These are phyloP conservation scores for Dermatophagoides farinae DNA, from an alignment of 1,140 invertebrate genomes.

Conservation along the genomic window DNA sequence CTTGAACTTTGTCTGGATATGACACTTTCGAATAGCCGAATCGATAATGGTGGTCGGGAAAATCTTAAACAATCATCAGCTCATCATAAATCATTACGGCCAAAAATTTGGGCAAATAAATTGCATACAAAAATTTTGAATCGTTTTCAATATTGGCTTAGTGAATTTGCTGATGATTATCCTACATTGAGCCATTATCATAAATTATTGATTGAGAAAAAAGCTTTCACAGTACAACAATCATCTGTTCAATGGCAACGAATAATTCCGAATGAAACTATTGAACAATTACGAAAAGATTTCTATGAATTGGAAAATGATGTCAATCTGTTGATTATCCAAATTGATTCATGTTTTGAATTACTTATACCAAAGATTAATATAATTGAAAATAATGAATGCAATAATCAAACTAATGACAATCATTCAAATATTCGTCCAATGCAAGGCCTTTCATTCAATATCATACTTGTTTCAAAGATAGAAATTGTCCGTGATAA, in stretches of 20 bases:
- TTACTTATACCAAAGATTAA: slow-evolving; percentile 24
- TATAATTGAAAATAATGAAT: slow-evolving; percentile 15
- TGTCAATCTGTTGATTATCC: slow-evolving; percentile 18
- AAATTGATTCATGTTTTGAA: slow-evolving; percentile 27
- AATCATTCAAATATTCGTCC: neutral
- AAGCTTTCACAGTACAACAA: no score
- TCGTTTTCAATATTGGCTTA: slow-evolving; percentile 32
- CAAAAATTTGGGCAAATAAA: slow-evolving; percentile 27
- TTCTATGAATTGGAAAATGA: slow-evolving; percentile 14
- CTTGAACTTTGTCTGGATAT: slow-evolving; percentile 29
- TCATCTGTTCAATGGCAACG: no score
- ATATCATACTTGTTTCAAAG: slow-evolving; percentile 5
- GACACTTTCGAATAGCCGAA: slow-evolving; percentile 15
- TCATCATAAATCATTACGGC: slow-evolving; percentile 17
- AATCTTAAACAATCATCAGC: neutral
- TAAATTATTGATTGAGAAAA: slow-evolving; percentile 12
- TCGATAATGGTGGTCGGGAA: neutral
- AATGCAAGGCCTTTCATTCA: slow-evolving; percentile 4
- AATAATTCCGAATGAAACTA: slow-evolving; percentile 24
- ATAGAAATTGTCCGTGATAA: neutral
- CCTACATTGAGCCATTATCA: slow-evolving; percentile 30
- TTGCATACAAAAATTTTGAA: slow-evolving; percentile 29
- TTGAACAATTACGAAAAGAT: slow-evolving; percentile 9
- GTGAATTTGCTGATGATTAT: slow-evolving; percentile 30
- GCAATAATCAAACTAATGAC: neutral